These are phyloP conservation scores for Tokudaia tokunoshimensis DNA, from an alignment of 2,797 vertebrate species.

Conservation along the genomic window DNA sequence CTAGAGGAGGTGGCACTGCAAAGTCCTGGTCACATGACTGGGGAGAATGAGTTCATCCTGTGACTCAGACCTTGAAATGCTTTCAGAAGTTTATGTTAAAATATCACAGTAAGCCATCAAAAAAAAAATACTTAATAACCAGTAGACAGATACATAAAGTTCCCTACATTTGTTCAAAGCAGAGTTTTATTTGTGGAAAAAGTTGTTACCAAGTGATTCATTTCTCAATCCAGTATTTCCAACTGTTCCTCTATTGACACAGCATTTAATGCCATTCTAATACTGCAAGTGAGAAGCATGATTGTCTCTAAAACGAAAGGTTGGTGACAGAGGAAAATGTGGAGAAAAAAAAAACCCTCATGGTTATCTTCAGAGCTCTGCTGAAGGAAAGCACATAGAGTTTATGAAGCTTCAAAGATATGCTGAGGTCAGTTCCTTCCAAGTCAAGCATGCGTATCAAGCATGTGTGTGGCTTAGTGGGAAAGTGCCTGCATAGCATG, in stretches of 20 bases:
- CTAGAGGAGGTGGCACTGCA: not conserved
- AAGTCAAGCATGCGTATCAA: not conserved
- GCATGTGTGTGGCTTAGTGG: too few species aligned
- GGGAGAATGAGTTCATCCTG: not conserved
- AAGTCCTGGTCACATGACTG: not conserved
- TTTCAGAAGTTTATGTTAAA: constrained; percentile 30
- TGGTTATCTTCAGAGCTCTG: not conserved
- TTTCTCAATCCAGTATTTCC: constrained; percentile 31
- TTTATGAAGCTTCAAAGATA: not conserved
- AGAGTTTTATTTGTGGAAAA: not conserved
- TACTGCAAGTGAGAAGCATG: not conserved
- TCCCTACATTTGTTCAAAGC: constrained; percentile 9
- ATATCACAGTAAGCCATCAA: not conserved
- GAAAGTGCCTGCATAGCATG: not conserved
- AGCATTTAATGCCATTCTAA: not conserved
- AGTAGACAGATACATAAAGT: not conserved
- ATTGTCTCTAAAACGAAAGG: not conserved
- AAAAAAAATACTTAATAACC: not conserved
- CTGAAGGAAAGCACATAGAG: not conserved
- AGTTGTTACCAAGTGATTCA: not conserved
- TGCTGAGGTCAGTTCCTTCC: not conserved
- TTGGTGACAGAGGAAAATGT: not conserved
- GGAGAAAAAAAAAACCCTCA: not conserved
- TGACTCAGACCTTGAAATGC: constrained; percentile 4
- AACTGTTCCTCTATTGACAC: not conserved